Conservation (phyloP, 2,888 invertebrate genomes). For the Lumbricus terrestris region DNA sequence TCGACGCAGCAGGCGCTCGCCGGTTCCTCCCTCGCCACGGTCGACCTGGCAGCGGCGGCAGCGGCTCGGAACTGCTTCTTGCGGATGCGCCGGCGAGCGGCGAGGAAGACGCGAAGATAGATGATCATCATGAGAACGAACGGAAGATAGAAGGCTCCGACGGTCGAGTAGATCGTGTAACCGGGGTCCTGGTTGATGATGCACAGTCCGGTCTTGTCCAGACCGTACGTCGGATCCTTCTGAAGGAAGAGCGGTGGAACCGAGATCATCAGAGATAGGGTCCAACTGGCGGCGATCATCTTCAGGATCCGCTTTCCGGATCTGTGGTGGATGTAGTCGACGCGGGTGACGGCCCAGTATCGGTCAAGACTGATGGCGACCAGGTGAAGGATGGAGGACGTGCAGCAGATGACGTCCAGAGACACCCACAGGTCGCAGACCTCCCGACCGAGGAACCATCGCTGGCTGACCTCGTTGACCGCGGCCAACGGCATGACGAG, state of each 20-base stretch:
- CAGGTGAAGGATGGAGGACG: constrained; percentile 91
- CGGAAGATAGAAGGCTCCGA: constrained; percentile 95
- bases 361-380: constrained; percentile 94
- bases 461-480: constrained; percentile 58
- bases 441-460: constrained; percentile 34
- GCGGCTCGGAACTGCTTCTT: constrained; percentile 52
- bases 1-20: not conserved
- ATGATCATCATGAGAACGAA: constrained; percentile 87
- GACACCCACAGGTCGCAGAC: constrained; percentile 94
- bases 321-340: constrained; percentile 91
- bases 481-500: constrained; percentile 67
- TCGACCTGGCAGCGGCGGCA: not conserved
- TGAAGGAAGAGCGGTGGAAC: constrained; percentile 77
- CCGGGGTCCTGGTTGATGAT: constrained; percentile 84
- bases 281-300: constrained; percentile 91
- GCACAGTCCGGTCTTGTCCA: constrained; percentile 65
- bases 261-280: constrained; percentile 85
- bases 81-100: constrained; percentile 81
- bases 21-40: not conserved
- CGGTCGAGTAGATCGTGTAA: constrained; percentile 91
- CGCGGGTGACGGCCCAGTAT: constrained; percentile 96
- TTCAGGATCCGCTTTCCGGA: constrained; percentile 75
- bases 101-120: constrained; percentile 94
- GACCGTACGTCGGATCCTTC: constrained; percentile 31
- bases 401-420: constrained; percentile 81